Percentiles rank a stretch among this genome's conserved stretches.
These are phyloP conservation scores for Stenoptilia bipunctidactyla DNA, from an alignment of 2,888 invertebrate species.

Conservation along the genomic window DNA sequence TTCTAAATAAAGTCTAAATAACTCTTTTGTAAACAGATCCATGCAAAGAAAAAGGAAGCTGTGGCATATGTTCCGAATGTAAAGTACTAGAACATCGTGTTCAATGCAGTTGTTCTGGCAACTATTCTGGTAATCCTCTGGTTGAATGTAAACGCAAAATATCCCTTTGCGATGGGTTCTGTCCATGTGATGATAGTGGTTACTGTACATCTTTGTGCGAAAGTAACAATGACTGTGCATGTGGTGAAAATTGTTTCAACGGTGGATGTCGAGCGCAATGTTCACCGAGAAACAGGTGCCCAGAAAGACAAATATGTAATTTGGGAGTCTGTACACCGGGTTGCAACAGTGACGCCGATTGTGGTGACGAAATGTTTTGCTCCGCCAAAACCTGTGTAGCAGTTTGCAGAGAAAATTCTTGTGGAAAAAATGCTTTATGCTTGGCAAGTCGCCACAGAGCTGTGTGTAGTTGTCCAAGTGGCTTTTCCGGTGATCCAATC, in stretches of 20 bases:
- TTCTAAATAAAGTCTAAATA: too few species aligned
- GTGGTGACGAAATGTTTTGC: slow-evolving; percentile 82
- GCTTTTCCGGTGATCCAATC: slow-evolving; percentile 85
- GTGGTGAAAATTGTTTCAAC: slow-evolving; percentile 83
- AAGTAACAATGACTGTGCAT: slow-evolving; percentile 78
- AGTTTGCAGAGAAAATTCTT: slow-evolving; percentile 78
- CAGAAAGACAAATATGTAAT: slow-evolving; percentile 81
- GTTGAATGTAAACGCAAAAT: slow-evolving; percentile 82
- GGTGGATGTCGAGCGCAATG: slow-evolving; percentile 83
- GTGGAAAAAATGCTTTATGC: slow-evolving; percentile 86
- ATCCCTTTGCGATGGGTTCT: slow-evolving; percentile 79
- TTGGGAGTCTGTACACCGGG: slow-evolving; percentile 82
- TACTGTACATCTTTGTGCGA: slow-evolving; percentile 82
- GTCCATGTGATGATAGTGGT: slow-evolving; percentile 85
- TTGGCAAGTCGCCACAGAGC: slow-evolving; percentile 84
- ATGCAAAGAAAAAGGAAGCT: slow-evolving; percentile 78
- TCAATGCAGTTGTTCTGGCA: slow-evolving; percentile 87
- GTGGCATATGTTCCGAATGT: slow-evolving; percentile 88
- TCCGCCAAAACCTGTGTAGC: slow-evolving; percentile 75
- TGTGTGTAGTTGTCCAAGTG: slow-evolving; percentile 89
- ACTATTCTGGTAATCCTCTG: slow-evolving; percentile 86
- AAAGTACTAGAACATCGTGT: slow-evolving; percentile 86
- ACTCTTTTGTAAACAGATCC: slow-evolving; percentile 73
- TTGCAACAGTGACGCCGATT: slow-evolving; percentile 84
- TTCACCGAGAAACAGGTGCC: slow-evolving; percentile 76